Evolutionary conservation across 2,888 invertebrate species (phyloP).

Genomic region (Idaea biselata): DNA sequence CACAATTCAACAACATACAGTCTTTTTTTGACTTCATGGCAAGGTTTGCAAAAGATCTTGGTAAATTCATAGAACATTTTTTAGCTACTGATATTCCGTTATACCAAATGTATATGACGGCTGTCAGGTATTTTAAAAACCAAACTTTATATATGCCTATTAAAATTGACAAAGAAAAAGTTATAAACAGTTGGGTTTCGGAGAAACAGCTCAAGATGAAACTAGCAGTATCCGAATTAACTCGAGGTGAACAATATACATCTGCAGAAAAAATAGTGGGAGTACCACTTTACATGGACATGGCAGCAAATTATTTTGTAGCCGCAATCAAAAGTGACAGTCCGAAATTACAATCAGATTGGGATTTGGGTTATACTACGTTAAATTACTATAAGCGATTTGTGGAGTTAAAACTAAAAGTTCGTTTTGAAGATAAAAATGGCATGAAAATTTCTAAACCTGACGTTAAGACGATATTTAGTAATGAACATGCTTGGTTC

Average conservation of each 20-base stretch:
- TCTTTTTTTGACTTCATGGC: not conserved
- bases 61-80: not conserved
- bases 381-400: not conserved
- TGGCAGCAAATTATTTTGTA: not conserved
- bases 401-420: not conserved
- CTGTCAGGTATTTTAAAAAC: not conserved
- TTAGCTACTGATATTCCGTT: not conserved
- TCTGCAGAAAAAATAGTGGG: not conserved
- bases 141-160: not conserved
- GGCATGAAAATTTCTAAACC: not conserved
- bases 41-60: not conserved
- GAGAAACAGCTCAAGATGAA: not conserved
- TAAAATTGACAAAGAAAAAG: not conserved
- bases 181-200: not conserved
- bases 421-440: conserved; percentile 2
- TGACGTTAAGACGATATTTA: not conserved
- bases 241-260: not conserved
- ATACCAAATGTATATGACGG: not conserved
- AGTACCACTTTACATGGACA: conserved; percentile 3
- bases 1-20: not conserved
- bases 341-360: not conserved
- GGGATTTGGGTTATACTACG: not conserved
- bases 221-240: not conserved
- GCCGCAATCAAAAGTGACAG: not conserved
- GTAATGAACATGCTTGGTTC: not conserved